Base-by-base conservation (phyloP, 2,113 vertebrate species). In the Bungarus multicinctus region DNA sequence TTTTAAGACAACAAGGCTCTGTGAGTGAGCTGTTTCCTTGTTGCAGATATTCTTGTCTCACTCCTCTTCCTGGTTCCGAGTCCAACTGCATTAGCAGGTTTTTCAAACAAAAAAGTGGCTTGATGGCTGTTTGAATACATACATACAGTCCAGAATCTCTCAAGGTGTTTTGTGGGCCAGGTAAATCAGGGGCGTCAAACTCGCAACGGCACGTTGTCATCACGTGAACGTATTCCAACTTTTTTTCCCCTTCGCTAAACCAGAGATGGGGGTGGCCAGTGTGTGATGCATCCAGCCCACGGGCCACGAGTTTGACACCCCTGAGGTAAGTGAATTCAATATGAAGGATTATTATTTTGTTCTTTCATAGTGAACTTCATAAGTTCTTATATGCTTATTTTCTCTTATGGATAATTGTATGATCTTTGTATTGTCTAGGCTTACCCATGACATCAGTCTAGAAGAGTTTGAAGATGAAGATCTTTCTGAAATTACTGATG, bases 381-480 rank as follows among this genome's bases (percentile, higher is more conserved):
- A 34, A 39, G 22, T 88, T 18, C 25, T 47, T 53, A 25, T 57
- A 43, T 30, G 23, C 25, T 89, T 86, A 39, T 16, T 54, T 54
- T 74, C 85, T 58, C 81, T 58, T 27, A 57, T 81, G 34, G 69
- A 54, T 97, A 95, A 98, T 90, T 10, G 0, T 22, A 1, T 25
- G 34, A 0, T 94, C 92, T 95, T 94, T 74, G 1, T 94, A 92
- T 95, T 91, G 87, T 69, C 91, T 96, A 99, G 99, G 99, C 98
- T 99, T 97, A 99, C 99, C 95, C 99, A 99, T 20, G 99, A 99
- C 97, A 99, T 99, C 97, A 99, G 99, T 95, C 98, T 99, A 81
- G 99, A 99, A 95, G 99, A 99, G 96, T 99, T 99, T 97, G 99
- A 99, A 95, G 99, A 99, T 98, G 99, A 99, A 95, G 99, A 99